A percentile compares a stretch with the other conserved stretches of the same genome.
These are phyloP conservation scores for Puffinus mauretanicus DNA, from an alignment of 2,113 vertebrate genomes.

Conservation along the genomic window DNA sequence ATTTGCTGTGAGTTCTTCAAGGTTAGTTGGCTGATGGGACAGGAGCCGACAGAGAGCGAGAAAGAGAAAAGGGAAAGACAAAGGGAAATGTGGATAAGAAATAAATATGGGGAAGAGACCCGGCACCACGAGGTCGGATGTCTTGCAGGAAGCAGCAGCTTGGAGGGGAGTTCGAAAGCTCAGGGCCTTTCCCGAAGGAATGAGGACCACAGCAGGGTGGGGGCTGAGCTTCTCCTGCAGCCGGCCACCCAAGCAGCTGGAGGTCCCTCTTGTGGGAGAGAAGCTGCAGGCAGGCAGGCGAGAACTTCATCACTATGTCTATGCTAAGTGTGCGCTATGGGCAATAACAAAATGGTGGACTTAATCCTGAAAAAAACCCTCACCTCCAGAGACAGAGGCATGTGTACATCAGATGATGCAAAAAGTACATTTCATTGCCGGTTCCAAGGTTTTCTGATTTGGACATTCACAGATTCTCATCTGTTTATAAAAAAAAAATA, in stretches of 20 bases:
- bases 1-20: neutral
- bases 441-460: neutral
- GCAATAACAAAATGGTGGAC: neutral
- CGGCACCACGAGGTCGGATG: neutral
- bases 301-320: neutral
- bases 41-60: neutral
- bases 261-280: neutral
- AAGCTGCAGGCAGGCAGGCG: neutral
- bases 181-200: neutral
- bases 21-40: neutral
- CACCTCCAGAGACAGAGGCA: neutral
- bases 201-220: neutral
- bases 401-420: neutral
- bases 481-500: neutral
- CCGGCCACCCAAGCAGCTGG: accelerated
- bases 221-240: neutral
- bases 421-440: neutral
- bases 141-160: neutral
- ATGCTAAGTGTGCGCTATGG: neutral
- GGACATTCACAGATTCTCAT: neutral
- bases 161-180: neutral
- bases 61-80: neutral
- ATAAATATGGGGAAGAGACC: neutral
- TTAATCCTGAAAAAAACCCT: neutral
- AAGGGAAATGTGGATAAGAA: neutral